Evolutionary conservation across 2,888 invertebrate genomes (phyloP).

Genomic region (Trachelus troglodyta): DNA sequence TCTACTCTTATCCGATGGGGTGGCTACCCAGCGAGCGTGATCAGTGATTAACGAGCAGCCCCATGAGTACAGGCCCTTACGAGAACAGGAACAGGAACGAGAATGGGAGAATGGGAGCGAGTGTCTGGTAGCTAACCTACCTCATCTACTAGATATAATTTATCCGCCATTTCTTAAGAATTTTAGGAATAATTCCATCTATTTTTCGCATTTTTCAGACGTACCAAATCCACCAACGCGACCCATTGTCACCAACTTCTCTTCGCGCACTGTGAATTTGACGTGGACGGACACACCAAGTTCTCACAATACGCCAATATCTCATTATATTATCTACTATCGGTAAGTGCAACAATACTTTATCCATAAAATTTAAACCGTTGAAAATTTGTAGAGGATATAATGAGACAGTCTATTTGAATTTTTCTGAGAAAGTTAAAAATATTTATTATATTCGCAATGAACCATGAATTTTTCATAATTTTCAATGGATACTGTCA

Average conservation of each 20-base stretch:
- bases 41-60: constrained; percentile 34
- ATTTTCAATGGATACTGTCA: too few species aligned
- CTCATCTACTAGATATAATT: neutral
- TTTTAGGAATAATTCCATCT: constrained; percentile 1
- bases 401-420: neutral
- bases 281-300: constrained; percentile 81
- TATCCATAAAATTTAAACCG: neutral
- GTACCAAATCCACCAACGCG: constrained; percentile 79
- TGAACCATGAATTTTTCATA: too few species aligned
- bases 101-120: neutral
- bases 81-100: neutral
- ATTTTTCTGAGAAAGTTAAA: neutral
- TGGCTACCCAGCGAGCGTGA: constrained; percentile 27
- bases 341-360: constrained; percentile 70
- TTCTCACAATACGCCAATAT: constrained; percentile 76
- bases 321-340: constrained; percentile 79
- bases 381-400: neutral
- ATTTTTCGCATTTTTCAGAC: constrained; percentile 68
- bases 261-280: constrained; percentile 78
- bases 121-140: neutral
- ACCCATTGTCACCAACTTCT: constrained; percentile 78
- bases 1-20: constrained; percentile 39
- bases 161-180: neutral
- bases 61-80: neutral
- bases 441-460: too few species aligned